Evolutionary conservation across 2,113 vertebrate genomes (phyloP).

Genomic region (Columbina picui): DNA sequence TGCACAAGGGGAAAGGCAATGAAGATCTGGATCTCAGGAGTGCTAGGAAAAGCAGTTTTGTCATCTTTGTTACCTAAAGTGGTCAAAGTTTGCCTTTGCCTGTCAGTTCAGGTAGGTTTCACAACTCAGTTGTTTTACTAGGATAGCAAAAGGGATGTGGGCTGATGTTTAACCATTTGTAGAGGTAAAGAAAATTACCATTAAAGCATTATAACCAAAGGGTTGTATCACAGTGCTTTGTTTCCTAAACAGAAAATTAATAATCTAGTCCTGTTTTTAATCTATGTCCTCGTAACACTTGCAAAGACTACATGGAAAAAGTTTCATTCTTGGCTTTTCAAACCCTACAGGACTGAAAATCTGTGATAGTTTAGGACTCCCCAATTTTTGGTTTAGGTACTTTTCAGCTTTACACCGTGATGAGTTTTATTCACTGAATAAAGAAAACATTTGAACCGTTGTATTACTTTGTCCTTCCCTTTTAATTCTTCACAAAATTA

Average conservation of each 20-base stretch:
- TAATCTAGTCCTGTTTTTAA: not conserved
- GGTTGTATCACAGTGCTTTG: rapidly evolving
- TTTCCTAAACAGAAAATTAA: not conserved
- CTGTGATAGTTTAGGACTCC: not conserved
- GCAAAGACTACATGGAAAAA: not conserved
- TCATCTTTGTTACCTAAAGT: not conserved
- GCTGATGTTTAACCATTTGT: not conserved
- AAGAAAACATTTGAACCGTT: not conserved
- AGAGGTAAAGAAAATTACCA: not conserved
- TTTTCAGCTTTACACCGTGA: not conserved
- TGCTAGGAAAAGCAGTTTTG: not conserved
- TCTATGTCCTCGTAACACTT: not conserved
- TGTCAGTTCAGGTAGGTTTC: not conserved
- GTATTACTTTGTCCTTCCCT: not conserved
- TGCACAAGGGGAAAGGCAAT: not conserved
- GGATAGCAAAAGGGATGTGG: not conserved
- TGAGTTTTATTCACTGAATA: not conserved
- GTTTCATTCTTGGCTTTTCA: not conserved
- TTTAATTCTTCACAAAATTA: not conserved
- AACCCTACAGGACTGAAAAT: not conserved
- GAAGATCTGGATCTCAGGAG: not conserved
- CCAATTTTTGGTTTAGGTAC: not conserved
- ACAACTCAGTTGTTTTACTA: not conserved
- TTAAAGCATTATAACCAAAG: not conserved
- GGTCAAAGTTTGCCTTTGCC: not conserved